Base-by-base conservation (phyloP, 2,113 vertebrate genomes). In the Halcyon malimbica region DNA sequence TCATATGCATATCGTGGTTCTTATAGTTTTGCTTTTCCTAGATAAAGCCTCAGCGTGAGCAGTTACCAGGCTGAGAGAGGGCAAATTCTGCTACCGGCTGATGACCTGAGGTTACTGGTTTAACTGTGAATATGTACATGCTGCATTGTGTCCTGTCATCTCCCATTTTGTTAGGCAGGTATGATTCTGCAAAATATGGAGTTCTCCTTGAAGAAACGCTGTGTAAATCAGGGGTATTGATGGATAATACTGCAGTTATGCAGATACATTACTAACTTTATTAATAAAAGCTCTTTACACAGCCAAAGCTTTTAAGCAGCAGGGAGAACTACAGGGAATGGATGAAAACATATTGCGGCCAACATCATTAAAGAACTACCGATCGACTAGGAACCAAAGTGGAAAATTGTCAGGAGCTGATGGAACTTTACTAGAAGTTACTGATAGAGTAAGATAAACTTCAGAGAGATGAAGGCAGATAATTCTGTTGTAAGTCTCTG, bases 401-500 rank as follows among this genome's bases (percentile, higher is more conserved):
- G 69, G 68, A 80, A 96, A 69, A 86, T 41, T 82, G 59, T 85
- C 35, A 53, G 39, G 85, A 86, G 39, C 29, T 77, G 62, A 39
- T 63, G 57, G 78, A 90, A 80, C 67, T 91, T 74, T 3, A 62
- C 51, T 86, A 67, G 76, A 94, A 77, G 63, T 95, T 94, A 51
- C 56, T 63, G 79, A 77, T 85, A 41, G 41, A 80, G 48, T 57
- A 94, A 95, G 74, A 83, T 94, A 63, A 87, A 82, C 84, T 91
- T 93, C 87, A 94, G 70, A 83, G 89, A 71, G 64, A 46, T 56
- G 41, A 84, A 82, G 67, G 65, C 54, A 80, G 42, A 65, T 84
- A 56, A 90, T 82, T 90, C 53, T 93, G 5, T 56, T 89, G 5
- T 26, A 59, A 73, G 65, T 87, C 25, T 88, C 69, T 93, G 64